Evolutionary conservation across 2,113 vertebrate species (phyloP).

Genomic region (Microtus oregoni): DNA sequence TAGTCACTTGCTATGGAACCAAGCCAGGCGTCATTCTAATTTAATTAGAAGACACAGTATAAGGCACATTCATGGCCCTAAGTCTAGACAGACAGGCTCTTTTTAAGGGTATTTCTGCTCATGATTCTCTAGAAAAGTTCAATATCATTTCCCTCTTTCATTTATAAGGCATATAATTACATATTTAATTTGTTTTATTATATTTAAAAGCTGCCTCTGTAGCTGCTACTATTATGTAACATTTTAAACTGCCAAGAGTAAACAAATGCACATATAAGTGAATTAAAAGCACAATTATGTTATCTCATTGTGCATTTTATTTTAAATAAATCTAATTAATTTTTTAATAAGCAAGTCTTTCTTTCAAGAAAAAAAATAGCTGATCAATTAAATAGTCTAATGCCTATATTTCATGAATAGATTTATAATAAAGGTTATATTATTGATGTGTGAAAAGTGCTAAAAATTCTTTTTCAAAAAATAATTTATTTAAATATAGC

Average conservation of each 20-base stretch:
- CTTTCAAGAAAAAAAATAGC: background rate
- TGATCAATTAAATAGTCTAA: background rate
- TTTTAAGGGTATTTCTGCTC: background rate
- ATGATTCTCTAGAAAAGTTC: background rate
- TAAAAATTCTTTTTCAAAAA: conserved; percentile 10
- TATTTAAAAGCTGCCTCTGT: background rate
- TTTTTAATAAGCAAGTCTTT: background rate
- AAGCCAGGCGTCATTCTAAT: background rate
- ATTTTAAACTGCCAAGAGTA: background rate
- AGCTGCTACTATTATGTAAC: background rate
- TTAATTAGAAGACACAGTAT: background rate
- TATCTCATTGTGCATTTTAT: background rate
- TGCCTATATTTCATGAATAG: background rate
- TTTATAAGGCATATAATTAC: background rate
- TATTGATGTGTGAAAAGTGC: background rate
- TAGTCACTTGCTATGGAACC: background rate
- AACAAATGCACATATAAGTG: background rate
- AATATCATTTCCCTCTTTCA: background rate
- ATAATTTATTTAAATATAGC: background rate
- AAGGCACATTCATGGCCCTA: background rate
- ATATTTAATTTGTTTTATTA: conserved; percentile 30
- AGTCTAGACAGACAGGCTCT: background rate
- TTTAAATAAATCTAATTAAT: background rate
- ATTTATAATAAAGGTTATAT: background rate
- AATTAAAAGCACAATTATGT: background rate